phyloP scores from a whole-genome alignment of 2,888 invertebrate genomes.

The Chaetogeoica ovagalla region DNA sequence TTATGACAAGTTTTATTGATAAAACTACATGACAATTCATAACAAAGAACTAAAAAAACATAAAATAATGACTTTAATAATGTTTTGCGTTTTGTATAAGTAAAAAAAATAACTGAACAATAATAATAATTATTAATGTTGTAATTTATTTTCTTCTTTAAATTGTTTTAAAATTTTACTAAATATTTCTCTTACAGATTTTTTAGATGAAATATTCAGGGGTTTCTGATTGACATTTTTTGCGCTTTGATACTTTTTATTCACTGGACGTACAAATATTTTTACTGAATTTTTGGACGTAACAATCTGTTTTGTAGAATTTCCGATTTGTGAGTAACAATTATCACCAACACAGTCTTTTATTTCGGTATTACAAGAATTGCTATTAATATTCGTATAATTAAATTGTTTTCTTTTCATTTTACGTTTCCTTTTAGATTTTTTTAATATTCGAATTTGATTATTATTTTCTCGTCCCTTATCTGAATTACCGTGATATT shows the following conservation, averaged over 20 bases:
- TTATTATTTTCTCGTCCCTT: neutral
- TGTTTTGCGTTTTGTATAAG: neutral
- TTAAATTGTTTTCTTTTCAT: constrained; percentile 7
- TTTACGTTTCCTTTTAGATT: constrained; percentile 13
- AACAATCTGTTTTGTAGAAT: neutral
- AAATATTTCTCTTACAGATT: constrained; percentile 5
- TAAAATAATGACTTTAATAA: neutral
- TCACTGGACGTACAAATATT: constrained; percentile 14
- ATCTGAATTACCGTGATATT: neutral
- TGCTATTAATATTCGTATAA: neutral
- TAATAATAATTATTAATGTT: neutral
- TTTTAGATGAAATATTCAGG: neutral
- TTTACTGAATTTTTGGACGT: neutral
- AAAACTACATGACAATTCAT: neutral
- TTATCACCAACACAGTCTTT: neutral
- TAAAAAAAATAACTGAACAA: neutral
- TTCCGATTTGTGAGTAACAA: neutral
- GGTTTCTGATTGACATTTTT: neutral
- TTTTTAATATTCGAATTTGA: neutral
- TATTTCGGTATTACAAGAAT: neutral
- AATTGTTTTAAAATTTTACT: constrained; percentile 9
- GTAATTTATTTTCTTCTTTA: constrained; percentile 13
- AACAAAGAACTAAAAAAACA: neutral
- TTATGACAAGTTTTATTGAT: neutral
- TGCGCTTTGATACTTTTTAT: neutral